phyloP scores from a whole-genome alignment of 2,113 vertebrate species.

The Oryzias curvinotus region DNA sequence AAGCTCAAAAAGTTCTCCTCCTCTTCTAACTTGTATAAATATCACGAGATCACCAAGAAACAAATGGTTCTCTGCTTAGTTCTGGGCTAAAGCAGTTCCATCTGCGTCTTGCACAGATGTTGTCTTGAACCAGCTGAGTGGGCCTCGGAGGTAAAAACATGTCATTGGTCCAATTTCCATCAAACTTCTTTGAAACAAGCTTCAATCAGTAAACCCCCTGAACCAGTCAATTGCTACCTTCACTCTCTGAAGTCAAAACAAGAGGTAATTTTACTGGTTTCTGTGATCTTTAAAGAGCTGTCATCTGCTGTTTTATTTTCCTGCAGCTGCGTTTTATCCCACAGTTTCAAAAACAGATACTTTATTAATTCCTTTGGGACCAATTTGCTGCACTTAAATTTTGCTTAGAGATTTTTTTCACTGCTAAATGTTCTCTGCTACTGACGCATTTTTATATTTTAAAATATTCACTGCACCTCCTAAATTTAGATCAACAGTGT shows the following conservation, averaged over 20 bases:
- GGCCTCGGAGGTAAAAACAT: neutral
- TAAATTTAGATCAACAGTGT: too few species aligned
- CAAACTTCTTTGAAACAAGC: slow-evolving; percentile 27
- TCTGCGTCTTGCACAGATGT: too few species aligned
- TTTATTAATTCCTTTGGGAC: neutral
- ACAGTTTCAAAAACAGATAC: neutral
- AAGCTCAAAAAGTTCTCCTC: neutral
- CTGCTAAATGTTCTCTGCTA: too few species aligned
- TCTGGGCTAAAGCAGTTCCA: too few species aligned
- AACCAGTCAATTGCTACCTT: slow-evolving; percentile 33
- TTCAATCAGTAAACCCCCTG: slow-evolving; percentile 27
- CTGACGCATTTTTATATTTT: too few species aligned
- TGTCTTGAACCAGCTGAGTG: too few species aligned
- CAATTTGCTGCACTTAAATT: too few species aligned
- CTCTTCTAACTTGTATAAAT: neutral
- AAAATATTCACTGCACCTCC: too few species aligned
- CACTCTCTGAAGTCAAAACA: slow-evolving; percentile 22
- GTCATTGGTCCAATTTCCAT: slow-evolving; percentile 29
- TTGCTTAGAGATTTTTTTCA: too few species aligned
- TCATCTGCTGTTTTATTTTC: slow-evolving; percentile 6
- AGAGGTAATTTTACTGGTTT: slow-evolving; percentile 14
- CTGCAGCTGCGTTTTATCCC: slow-evolving; percentile 1
- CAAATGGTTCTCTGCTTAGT: too few species aligned
- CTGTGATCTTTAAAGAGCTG: slow-evolving; percentile 8
- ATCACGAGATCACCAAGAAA: slow-evolving; percentile 7